Conservation (phyloP, 2,888 invertebrate species). For the Andrena bucephala region DNA sequence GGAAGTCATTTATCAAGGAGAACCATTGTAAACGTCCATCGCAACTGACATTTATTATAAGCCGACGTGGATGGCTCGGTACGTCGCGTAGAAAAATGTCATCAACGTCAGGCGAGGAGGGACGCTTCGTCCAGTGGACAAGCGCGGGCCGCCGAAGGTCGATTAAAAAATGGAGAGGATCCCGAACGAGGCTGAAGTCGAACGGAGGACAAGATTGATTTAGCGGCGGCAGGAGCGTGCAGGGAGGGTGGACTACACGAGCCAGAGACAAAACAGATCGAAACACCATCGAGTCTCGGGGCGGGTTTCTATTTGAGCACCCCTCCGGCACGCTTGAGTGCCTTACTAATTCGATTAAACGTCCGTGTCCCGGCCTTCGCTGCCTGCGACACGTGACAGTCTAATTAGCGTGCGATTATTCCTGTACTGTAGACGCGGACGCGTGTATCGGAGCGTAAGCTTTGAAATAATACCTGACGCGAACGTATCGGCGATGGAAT, state of each 20-base stretch:
- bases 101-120: background rate
- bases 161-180: conserved; percentile 41
- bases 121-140: conserved; percentile 29
- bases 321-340: conserved; percentile 65
- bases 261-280: conserved; percentile 72
- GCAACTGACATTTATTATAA: too few species aligned
- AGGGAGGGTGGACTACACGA: conserved; percentile 50
- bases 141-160: conserved; percentile 36
- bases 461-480: conserved; percentile 8
- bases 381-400: conserved; percentile 60
- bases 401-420: conserved; percentile 70
- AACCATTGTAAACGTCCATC: too few species aligned
- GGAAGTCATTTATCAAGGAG: too few species aligned
- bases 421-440: conserved; percentile 29
- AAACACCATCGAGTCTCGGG: conserved; percentile 61
- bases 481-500: conserved; percentile 2
- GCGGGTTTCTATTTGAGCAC: conserved; percentile 68
- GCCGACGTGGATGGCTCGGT: too few species aligned
- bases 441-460: background rate
- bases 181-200: conserved; percentile 41
- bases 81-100: background rate
- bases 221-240: conserved; percentile 40
- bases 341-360: conserved; percentile 73
- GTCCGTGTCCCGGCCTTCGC: conserved; percentile 49
- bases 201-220: conserved; percentile 63